Conservation (phyloP, 2,888 invertebrate genomes). For the Abrostola triplasia region DNA sequence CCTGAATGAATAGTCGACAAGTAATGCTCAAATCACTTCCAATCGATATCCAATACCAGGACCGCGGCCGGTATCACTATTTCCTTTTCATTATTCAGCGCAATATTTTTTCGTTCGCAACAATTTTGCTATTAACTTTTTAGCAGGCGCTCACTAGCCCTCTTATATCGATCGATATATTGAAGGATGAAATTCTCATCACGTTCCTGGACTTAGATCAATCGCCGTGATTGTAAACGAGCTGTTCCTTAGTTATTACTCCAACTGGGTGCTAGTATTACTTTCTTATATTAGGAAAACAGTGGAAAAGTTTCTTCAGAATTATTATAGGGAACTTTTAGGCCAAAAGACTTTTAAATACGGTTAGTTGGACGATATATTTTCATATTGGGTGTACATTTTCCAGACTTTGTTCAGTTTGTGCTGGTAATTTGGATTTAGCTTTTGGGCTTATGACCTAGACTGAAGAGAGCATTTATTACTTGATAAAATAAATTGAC, state of each 20-base stretch:
- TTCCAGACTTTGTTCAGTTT: not conserved
- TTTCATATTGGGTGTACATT: not conserved
- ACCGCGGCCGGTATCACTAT: no score
- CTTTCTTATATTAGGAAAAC: conserved; percentile 8
- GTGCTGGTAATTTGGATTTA: not conserved
- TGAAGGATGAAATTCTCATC: conserved; percentile 47
- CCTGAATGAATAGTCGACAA: not conserved
- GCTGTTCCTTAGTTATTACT: conserved; percentile 56
- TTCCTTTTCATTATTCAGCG: conserved; percentile 1
- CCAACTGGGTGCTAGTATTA: conserved; percentile 8
- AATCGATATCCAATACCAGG: not conserved
- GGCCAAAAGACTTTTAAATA: not conserved
- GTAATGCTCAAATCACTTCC: not conserved
- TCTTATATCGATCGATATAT: conserved; percentile 22
- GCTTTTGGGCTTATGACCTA: not conserved
- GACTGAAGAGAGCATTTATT: not conserved
- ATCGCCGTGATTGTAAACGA: conserved; percentile 63
- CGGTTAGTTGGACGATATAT: conserved; percentile 1
- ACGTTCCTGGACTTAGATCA: conserved; percentile 60
- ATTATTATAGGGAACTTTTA: conserved; percentile 6
- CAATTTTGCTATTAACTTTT: conserved; percentile 29
- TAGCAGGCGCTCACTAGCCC: conserved; percentile 31
- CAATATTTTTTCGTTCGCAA: conserved; percentile 16
- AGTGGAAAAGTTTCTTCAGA: not conserved
- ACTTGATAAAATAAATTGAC: no score